phyloP scores from a whole-genome alignment of 2,888 invertebrate genomes.

The Cheilosia vulpina region DNA sequence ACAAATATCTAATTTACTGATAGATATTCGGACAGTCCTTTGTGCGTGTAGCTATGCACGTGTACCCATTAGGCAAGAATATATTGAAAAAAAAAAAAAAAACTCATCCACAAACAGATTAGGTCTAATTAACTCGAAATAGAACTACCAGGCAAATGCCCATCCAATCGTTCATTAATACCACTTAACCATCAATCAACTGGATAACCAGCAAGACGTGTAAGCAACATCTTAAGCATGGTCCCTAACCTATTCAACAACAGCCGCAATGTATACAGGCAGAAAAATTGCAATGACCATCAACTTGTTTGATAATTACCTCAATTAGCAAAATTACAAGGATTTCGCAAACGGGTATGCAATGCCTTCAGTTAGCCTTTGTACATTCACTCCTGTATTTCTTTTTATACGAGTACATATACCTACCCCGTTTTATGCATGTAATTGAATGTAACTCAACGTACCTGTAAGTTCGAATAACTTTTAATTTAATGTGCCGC shows the following conservation, averaged over 20 bases:
- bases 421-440: not conserved
- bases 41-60: not conserved
- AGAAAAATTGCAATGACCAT: slow-evolving; percentile 24
- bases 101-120: slow-evolving; percentile 37
- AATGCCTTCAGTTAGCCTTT: too few species aligned
- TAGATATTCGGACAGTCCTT: not conserved
- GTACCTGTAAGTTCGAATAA: slow-evolving; percentile 49
- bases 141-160: slow-evolving; percentile 2
- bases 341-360: not conserved
- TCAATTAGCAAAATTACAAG: slow-evolving; percentile 19
- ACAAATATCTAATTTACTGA: too few species aligned
- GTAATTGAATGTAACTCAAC: not conserved
- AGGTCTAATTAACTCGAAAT: slow-evolving; percentile 47
- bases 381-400: slow-evolving; percentile 3
- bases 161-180: slow-evolving; percentile 50
- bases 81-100: not conserved
- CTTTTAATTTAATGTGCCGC: slow-evolving; percentile 56
- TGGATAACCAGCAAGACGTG: slow-evolving; percentile 39
- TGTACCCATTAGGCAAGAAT: slow-evolving; percentile 1
- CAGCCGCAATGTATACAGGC: slow-evolving; percentile 9
- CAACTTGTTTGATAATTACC: slow-evolving; percentile 56
- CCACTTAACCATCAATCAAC: slow-evolving; percentile 61
- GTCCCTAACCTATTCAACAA: slow-evolving; percentile 22
- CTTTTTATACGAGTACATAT: not conserved
- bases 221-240: slow-evolving; percentile 43